Evolutionary conservation across 2,113 vertebrate genomes (phyloP).

Genomic region (Cyprinodon tularosa): DNA sequence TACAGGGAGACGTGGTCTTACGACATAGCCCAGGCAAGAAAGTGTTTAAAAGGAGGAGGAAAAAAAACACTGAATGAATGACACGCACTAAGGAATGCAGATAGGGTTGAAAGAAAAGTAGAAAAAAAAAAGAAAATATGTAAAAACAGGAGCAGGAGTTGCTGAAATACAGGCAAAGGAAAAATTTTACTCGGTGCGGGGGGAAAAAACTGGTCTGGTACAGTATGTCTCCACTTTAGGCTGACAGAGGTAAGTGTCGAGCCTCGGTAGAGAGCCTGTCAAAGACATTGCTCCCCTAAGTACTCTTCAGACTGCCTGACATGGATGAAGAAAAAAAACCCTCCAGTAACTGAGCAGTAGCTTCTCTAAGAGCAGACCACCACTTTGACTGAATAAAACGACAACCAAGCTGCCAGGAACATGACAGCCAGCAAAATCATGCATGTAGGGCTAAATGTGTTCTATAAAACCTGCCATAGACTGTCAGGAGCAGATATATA

Average conservation of each 20-base stretch:
- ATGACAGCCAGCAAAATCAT: constrained; percentile 32
- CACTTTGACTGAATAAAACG: constrained; percentile 34
- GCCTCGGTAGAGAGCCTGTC: constrained; percentile 46
- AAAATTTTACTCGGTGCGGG: constrained; percentile 29
- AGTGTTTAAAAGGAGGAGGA: constrained; percentile 27
- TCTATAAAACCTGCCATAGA: not conserved
- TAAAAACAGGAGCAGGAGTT: constrained; percentile 15
- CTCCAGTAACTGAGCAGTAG: constrained; percentile 36
- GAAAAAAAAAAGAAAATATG: constrained; percentile 13
- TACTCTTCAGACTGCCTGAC: constrained; percentile 49
- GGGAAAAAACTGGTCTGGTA: constrained; percentile 14
- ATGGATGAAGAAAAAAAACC: constrained; percentile 31
- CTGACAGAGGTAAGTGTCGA: constrained; percentile 39
- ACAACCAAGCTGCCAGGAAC: constrained; percentile 35
- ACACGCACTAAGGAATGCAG: constrained; percentile 26
- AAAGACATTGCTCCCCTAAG: constrained; percentile 43
- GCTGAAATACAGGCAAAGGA: constrained; percentile 40
- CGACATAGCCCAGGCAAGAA: constrained; percentile 22
- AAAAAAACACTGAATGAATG: constrained; percentile 40
- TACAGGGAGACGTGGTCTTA: constrained; percentile 62
- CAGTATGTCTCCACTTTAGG: constrained; percentile 39
- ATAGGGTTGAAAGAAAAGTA: constrained; percentile 15
- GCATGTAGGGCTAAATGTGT: constrained; percentile 21
- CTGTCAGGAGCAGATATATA: not conserved
- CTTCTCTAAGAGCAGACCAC: constrained; percentile 32